A percentile compares a stretch with the other conserved stretches of the same genome.
Evolutionary conservation across 2,888 invertebrate genomes (phyloP).

Genomic region (Acheta domesticus): DNA sequence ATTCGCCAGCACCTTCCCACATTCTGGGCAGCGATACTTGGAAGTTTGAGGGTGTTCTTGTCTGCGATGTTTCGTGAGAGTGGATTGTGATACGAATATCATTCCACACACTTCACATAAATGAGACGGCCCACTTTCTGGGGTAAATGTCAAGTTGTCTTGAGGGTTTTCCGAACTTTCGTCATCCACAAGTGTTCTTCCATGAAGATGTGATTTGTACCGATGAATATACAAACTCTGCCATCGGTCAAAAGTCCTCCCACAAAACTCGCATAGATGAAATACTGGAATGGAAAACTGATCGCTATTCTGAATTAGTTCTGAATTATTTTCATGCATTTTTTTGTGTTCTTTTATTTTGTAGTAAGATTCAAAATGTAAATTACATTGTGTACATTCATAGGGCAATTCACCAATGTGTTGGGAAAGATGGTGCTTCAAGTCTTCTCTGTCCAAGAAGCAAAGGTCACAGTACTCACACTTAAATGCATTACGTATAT

Average conservation of each 20-base stretch:
- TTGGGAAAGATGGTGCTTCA: neutral
- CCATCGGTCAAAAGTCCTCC: constrained; percentile 22
- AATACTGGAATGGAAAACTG: constrained; percentile 25
- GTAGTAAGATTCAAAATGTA: constrained; percentile 24
- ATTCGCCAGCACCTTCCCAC: constrained; percentile 27
- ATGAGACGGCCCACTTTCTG: neutral
- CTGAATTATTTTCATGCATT: neutral
- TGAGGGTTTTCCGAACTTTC: neutral
- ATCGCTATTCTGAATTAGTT: neutral
- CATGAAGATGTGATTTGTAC: neutral
- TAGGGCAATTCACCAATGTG: constrained; percentile 20
- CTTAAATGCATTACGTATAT: neutral
- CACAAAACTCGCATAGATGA: constrained; percentile 28
- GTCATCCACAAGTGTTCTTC: neutral
- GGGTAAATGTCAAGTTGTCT: neutral
- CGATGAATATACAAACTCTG: constrained; percentile 24
- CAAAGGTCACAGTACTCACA: constrained; percentile 28
- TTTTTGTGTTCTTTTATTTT: constrained; percentile 24
- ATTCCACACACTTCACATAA: constrained; percentile 23
- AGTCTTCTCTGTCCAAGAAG: constrained; percentile 23
- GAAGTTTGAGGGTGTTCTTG: neutral
- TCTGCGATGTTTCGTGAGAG: neutral
- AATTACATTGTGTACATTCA: constrained; percentile 12
- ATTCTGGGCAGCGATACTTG: neutral
- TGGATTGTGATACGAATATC: neutral